Base-by-base conservation (phyloP, 2,797 vertebrate genomes). In the Malurus splendens region DNA sequence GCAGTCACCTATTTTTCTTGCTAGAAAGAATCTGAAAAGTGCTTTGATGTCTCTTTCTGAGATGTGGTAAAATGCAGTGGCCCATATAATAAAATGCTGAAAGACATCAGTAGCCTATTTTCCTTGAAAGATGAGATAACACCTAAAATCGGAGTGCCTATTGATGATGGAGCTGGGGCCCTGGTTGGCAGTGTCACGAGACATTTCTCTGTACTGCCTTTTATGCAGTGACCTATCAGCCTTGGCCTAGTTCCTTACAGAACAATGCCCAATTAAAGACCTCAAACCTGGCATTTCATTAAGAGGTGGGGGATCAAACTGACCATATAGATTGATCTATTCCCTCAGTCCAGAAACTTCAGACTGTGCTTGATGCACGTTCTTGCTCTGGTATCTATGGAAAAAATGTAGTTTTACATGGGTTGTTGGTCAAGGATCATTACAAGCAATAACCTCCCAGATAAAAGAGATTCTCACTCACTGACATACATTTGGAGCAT, bases 91-190 rank as follows among this genome's bases (percentile, higher is more conserved):
- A 66, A 75, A 68, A 87, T 90, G 62, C 42, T 55, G 50, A 87
- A 87, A 85, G 87, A 62, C 75, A 79, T 70, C 67, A 76, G 80
- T 42, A 78, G 73, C 32, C 62, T 47, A 4, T 89, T 93, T 93
- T 78, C 66, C 76, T 66, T 88, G 44, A 82, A 68, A 68, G 65
- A 52, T 18, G 45, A 88, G 45, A 1, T 82, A 87, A 80, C 27
- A 57, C 61, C 70, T 65, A 30, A 32, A 78, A 78, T 59, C 28
- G 42, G 38, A 30, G 36, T 78, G 47, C 62, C 67, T 50, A 4
- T 38, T 68, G 44, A n/a, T 45, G 86, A 42, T 14, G 55, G 75
- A 88, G 73, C 61, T 50, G 72, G 76, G 67, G 57, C 54, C 10
- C n/a, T 1, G 6, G 45, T 0, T 17, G 65, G 79, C 32, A 67